Evolutionary conservation across 2,888 invertebrate species (phyloP), one percentile per base, ranked within the genome.

Genomic region (Drosophila flavopinicola): DNA sequence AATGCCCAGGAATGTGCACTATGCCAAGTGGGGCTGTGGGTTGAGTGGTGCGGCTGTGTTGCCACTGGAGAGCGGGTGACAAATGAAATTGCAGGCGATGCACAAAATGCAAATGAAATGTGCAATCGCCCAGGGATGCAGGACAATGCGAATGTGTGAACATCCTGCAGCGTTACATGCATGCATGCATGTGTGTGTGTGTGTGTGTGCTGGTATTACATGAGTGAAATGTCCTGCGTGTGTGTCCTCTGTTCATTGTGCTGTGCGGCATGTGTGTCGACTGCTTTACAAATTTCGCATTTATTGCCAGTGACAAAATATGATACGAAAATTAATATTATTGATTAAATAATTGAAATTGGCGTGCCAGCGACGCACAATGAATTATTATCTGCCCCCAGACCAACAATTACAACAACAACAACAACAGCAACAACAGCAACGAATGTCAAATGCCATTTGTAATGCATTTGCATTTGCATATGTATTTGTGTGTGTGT

Each of bases 281-380:
- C 63, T 71, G 85, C 82, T 87, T 75, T 75, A 79, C 86, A 87
- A 88, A 87, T 88, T 87, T 84, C 66, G 75, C 88, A 88, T 90
- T 90, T 91, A 90, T 91, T 90, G 91, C 87, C 88, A 88, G 79
- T 90, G 91, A 91, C 91, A 91, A 90, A 91, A 90, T 90, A 89
- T 90, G 90, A 91, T 90, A 90, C 87, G 90, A 90, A 90, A 90
- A 91, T 91, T 91, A 91, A 90, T 91, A 90, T 89, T 90, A 91
- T 90, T 90, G 91, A 90, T 90, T 91, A 90, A 90, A 90, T 91
- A 90, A 91, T 91, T 90, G 91, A 90, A 90, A 89, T 88, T 88
- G 90, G 89, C 89, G 87, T 89, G 88, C 87, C 66, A 58, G 75
- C 77, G 64, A 57, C 57, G 54, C 49, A 57, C 67, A 70, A 84